Evolutionary conservation across 2,113 vertebrate species (phyloP).

Genomic region (Nematolebias whitei): DNA sequence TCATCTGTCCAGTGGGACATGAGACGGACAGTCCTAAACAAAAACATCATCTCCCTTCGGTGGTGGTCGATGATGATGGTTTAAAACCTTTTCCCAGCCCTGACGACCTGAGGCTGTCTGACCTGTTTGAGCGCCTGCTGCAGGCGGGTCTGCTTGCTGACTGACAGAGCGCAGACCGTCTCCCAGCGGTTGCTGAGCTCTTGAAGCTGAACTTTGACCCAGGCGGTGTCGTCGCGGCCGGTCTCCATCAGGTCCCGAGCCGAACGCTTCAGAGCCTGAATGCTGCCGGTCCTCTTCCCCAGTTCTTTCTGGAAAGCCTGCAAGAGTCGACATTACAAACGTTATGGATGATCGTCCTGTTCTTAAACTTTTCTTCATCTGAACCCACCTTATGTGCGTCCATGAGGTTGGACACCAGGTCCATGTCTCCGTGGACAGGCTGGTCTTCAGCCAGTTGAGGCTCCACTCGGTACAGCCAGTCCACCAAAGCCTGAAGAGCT

Average conservation of each 20-base stretch:
- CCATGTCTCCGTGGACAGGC: constrained; percentile 94
- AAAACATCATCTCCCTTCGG: no score
- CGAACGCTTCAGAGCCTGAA: constrained; percentile 94
- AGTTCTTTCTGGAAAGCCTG: constrained; percentile 98
- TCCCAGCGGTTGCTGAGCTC: constrained; percentile 98
- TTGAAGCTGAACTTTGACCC: constrained; percentile 97
- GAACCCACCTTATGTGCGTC: constrained; percentile 92
- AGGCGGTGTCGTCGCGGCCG: constrained; percentile 92
- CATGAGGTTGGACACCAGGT: constrained; percentile 98
- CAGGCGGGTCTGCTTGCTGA: constrained; percentile 94
- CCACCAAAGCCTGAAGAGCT: constrained; percentile 94
- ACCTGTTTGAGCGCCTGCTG: constrained; percentile 96
- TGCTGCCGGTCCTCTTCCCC: constrained; percentile 91
- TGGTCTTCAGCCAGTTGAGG: constrained; percentile 96
- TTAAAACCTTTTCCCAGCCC: no score
- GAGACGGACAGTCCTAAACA: no score
- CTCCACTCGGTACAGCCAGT: constrained; percentile 97
- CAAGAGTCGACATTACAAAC: background rate
- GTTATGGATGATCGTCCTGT: background rate
- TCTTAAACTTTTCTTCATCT: background rate
- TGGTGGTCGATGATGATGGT: no score
- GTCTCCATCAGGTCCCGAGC: constrained; percentile 95
- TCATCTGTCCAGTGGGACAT: no score
- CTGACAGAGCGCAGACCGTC: constrained; percentile 92
- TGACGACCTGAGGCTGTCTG: no score